A percentile compares a stretch with the other conserved stretches of the same genome.
phyloP scores from a whole-genome alignment of 2,113 vertebrate species.

The Zeus faber region DNA sequence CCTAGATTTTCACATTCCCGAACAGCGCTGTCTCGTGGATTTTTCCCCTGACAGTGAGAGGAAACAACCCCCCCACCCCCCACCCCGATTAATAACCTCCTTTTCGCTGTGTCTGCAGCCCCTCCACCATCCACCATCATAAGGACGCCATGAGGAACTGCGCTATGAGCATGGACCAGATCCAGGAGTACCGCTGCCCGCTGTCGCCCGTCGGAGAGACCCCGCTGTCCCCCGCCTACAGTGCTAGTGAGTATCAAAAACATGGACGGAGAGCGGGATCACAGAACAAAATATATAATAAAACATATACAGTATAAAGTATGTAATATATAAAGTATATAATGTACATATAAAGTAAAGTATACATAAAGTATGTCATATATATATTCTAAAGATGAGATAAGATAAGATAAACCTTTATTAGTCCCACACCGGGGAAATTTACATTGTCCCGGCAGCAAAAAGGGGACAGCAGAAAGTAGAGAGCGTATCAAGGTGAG shows the following conservation, averaged over 20 bases:
- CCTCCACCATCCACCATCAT: conserved; percentile 88
- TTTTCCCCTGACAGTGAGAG: no score
- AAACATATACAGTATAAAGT: conserved; percentile 7
- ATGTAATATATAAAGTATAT: not conserved
- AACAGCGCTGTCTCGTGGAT: no score
- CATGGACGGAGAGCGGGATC: no score
- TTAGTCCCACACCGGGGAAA: no score
- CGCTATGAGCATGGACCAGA: conserved; percentile 96
- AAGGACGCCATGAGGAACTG: conserved; percentile 93
- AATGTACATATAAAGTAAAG: conserved; percentile 1
- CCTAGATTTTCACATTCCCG: no score
- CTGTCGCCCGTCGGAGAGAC: conserved; percentile 90
- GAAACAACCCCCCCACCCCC: not conserved
- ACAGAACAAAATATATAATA: conserved; percentile 18
- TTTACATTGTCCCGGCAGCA: no score
- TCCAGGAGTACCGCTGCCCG: conserved; percentile 90
- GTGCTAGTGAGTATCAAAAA: conserved; percentile 88
- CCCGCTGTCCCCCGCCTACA: conserved; percentile 87
- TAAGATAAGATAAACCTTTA: no score
- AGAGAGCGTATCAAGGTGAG: no score
- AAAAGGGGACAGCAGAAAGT: no score
- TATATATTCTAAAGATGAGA: no score
- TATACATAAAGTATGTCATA: conserved; percentile 4
- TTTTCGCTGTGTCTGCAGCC: conserved; percentile 67
- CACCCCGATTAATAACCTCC: no score